phyloP scores from a whole-genome alignment of 2,888 invertebrate genomes.

The Drosophila atripex region DNA sequence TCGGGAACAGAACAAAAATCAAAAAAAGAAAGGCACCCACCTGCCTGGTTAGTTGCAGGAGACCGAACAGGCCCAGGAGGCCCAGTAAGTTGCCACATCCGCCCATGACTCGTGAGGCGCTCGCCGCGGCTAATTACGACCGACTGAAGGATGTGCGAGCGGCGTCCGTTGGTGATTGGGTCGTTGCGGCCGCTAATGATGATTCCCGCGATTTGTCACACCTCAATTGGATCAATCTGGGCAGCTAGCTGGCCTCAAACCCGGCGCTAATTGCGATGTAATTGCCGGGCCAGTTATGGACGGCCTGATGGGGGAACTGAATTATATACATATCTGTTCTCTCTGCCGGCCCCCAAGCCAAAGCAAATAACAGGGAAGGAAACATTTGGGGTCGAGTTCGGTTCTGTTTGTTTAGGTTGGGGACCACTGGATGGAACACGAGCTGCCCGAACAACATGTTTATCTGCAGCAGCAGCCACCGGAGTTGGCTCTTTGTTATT shows the following conservation, averaged over 20 bases:
- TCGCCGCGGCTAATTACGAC: neutral
- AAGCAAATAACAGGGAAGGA: neutral
- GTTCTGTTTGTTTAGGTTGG: slow-evolving; percentile 33
- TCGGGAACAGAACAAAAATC: slow-evolving; percentile 1
- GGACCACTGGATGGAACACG: neutral
- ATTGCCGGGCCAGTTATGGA: slow-evolving; percentile 25
- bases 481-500: slow-evolving; percentile 21
- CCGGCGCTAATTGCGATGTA: slow-evolving; percentile 27
- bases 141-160: slow-evolving; percentile 4
- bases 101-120: slow-evolving; percentile 35
- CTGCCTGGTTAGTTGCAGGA: slow-evolving; percentile 55
- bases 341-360: neutral
- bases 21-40: slow-evolving; percentile 23
- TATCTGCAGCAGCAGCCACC: neutral
- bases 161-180: neutral
- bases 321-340: slow-evolving; percentile 6
- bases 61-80: slow-evolving; percentile 39
- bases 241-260: slow-evolving; percentile 7
- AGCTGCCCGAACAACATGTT: slow-evolving; percentile 7
- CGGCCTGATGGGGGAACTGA: neutral
- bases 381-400: neutral
- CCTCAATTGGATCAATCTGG: slow-evolving; percentile 24
- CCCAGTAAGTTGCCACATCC: slow-evolving; percentile 41
- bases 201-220: slow-evolving; percentile 56
- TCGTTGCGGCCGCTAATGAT: slow-evolving; percentile 45